Evolutionary conservation across 2,113 vertebrate species (phyloP).

Genomic region (Eleginops maclovinus): DNA sequence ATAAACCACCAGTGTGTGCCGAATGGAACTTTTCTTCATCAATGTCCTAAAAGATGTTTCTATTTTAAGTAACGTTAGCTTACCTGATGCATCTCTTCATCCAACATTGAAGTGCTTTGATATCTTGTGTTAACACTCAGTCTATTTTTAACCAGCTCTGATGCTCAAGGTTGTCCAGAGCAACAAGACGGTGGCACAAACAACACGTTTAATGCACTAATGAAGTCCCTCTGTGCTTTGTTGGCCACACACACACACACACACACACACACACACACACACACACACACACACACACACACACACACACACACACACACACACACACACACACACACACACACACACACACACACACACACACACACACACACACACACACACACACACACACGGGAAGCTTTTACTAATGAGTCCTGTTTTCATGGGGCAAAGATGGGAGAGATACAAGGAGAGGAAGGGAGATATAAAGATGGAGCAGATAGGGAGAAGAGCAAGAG

Average conservation of each 20-base stretch:
- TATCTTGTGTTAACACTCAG: slow-evolving; percentile 3
- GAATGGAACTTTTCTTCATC: background rate
- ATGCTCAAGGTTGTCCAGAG: slow-evolving; percentile 64
- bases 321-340: slow-evolving; percentile 16
- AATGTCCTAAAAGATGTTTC: background rate
- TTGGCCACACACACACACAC: slow-evolving; percentile 16
- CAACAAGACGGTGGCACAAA: slow-evolving; percentile 61
- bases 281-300: slow-evolving; percentile 3
- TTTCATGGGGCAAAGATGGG: slow-evolving; percentile 61
- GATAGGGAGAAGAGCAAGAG: slow-evolving; percentile 30
- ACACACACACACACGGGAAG: slow-evolving; percentile 29
- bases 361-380: slow-evolving; percentile 16
- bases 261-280: slow-evolving; percentile 10
- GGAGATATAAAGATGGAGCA: slow-evolving; percentile 38
- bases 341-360: slow-evolving; percentile 10
- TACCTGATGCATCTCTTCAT: slow-evolving; percentile 25
- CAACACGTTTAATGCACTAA: slow-evolving; percentile 70
- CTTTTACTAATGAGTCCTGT: slow-evolving; percentile 66
- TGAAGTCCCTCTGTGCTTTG: slow-evolving; percentile 73
- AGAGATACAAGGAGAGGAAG: slow-evolving; percentile 34
- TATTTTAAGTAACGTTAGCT: slow-evolving; percentile 7
- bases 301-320: background rate
- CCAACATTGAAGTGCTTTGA: slow-evolving; percentile 30
- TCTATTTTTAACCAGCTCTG: slow-evolving; percentile 61
- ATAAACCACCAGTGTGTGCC: background rate